Percentiles rank a stretch among this genome's conserved stretches.
These are phyloP conservation scores for Amiota mariae DNA, from an alignment of 2,888 invertebrate genomes.

Conservation along the genomic window DNA sequence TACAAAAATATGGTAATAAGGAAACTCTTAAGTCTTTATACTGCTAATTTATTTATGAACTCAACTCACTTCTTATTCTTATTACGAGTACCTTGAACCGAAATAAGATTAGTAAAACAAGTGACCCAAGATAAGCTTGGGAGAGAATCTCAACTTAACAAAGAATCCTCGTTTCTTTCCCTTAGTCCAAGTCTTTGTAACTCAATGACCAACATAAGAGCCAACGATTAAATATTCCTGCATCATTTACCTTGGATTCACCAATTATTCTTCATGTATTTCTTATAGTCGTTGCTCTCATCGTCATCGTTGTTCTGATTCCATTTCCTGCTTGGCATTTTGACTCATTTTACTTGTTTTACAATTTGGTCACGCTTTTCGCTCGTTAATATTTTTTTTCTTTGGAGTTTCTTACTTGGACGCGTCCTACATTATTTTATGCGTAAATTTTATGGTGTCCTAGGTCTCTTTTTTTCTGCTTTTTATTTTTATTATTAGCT, in stretches of 20 bases:
- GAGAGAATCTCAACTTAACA: no score
- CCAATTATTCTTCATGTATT: not conserved
- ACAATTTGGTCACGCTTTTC: slow-evolving; percentile 58
- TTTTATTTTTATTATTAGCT: not conserved
- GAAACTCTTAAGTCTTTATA: not conserved
- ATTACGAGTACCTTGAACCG: slow-evolving; percentile 44
- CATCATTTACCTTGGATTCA: slow-evolving; percentile 51
- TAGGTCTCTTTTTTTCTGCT: not conserved
- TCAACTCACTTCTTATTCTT: no score
- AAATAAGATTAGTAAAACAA: slow-evolving; percentile 49
- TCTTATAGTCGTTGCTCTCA: not conserved
- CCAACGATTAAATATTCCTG: slow-evolving; percentile 59
- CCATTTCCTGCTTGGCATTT: not conserved
- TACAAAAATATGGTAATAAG: not conserved
- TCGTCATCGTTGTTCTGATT: slow-evolving; percentile 17
- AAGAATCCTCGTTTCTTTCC: slow-evolving; percentile 49
- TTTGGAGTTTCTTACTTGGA: slow-evolving; percentile 36
- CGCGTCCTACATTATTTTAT: not conserved
- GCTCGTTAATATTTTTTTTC: slow-evolving; percentile 44
- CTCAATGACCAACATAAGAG: slow-evolving; percentile 36
- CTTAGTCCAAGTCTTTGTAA: slow-evolving; percentile 35
- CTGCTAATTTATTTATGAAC: slow-evolving; percentile 28
- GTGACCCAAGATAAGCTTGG: not conserved
- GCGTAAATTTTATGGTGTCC: slow-evolving; percentile 16
- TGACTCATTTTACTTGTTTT: slow-evolving; percentile 45